Base-by-base conservation (phyloP, 2,888 invertebrate genomes). In the Choristoneura rosaceana region DNA sequence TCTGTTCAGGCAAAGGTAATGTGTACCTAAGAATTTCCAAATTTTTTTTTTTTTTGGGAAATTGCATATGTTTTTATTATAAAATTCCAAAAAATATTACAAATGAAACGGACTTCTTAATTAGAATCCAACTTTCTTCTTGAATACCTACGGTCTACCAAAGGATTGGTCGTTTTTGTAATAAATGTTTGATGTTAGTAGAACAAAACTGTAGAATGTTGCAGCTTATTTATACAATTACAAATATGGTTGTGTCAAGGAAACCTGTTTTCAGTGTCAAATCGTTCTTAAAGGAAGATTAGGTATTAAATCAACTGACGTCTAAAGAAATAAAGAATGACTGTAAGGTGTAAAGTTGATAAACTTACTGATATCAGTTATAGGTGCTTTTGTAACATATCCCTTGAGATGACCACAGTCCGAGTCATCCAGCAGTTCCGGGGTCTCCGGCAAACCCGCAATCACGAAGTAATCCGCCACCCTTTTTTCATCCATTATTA, bases 391-490 rank as follows among this genome's bases (percentile, higher is more conserved):
- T 79, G 97, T 96, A 87, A 96, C 96, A 85, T 96, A 97, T 81
- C 96, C 96, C 87, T 97, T 98, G 62, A 98, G 95, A 84, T 97
- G 97, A 43, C 97, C 96, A 75, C 96, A 96, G 87, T 97, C 97
- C 75, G 97, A 97, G 81, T 96, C 96, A 85, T 97, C 97, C 67
- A 97, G 94, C 73, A 96, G 94, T 84, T 97, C 96, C 41, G 97
- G 96, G 84, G 96, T 95, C 76, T 97, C 97, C 15, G 98, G 97
- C 87, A 99, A 95, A 41, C 99, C 99, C 85, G 99, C 99, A 75
- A 99, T 98, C 79, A 99, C 99, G 95, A 99, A 99, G 93, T 99
- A 99, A 94, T 99, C 99, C 34, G 98, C 99, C 76, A 99, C 98
- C 90, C 97, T 95, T 85, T 96, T 95, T 83, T 98, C 98, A 87